phyloP scores from a whole-genome alignment of 2,113 vertebrate genomes.

The Climacteris rufus region DNA sequence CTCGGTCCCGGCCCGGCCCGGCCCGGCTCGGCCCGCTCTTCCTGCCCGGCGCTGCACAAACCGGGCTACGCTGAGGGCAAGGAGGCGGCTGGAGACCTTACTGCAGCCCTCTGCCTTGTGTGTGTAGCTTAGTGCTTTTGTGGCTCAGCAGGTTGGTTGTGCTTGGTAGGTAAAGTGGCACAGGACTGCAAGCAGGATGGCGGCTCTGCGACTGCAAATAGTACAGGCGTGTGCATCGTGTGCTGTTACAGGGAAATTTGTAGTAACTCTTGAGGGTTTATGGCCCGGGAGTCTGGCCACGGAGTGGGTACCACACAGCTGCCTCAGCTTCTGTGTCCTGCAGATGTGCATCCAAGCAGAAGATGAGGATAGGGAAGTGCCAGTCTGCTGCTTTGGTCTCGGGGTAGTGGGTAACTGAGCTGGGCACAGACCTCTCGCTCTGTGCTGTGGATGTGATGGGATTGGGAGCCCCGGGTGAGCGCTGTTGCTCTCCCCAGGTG shows the following conservation, averaged over 20 bases:
- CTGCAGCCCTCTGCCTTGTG: neutral
- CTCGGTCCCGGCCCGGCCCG: accelerated
- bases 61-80: accelerated
- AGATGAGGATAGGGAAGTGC: neutral
- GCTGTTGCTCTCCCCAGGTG: accelerated
- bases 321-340: neutral
- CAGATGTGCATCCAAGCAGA: neutral
- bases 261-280: neutral
- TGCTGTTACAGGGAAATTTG: neutral
- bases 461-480: neutral
- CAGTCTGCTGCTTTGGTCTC: neutral
- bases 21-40: accelerated
- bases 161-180: neutral
- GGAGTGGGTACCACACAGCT: accelerated
- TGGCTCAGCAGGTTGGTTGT: neutral
- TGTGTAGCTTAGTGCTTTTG: neutral
- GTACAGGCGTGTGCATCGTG: neutral
- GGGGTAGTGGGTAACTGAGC: accelerated
- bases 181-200: neutral
- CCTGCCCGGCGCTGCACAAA: no score
- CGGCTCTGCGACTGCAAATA: neutral
- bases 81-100: neutral
- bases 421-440: neutral
- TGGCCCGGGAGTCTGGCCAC: neutral
- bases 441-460: accelerated